Base-by-base conservation (phyloP, 23 tunicate genomes). In the Trididemnum clinides region DNA sequence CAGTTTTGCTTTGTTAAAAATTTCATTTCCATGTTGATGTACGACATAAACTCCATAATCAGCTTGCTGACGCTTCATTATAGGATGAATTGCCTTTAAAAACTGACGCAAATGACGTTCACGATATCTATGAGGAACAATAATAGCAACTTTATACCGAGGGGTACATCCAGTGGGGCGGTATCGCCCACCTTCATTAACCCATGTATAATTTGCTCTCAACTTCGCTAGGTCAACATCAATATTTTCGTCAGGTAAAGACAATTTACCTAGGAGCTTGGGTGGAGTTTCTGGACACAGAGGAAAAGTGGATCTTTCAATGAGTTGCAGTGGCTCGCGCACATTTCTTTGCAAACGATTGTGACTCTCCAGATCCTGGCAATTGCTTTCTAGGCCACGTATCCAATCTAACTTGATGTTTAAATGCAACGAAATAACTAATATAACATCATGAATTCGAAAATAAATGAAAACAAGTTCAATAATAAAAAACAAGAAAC, bases 1-100 rank as follows among this genome's bases (percentile, higher is more conserved):
- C 37, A 93, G 82, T 82, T 80, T 89, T 22, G 98, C 98, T 80
- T 89, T 89, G 80, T 89, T 93, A 77, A 93, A 93, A 33, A 85
- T 89, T 21, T 69, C 90, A 19, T 78, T 93, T 71, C 92, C 98
- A 18, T 85, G 22, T 27, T 88, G 93, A 26, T 89, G 88, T 18
- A 93, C 58, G 15, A 89, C 86, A 36, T 82, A 89, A 34, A 93
- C 83, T 28, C 89, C 82, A 65, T 88, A 93, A 54, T 93, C 95
- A 31, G 84, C 85, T 64, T 93, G 94, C 64, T 93, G 98, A 21
- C 94, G 89, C 77, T 74, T 37, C 88, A 93, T 81, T 18, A 89
- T 39, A 28, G 98, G 98, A 33, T 93, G 92, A 32, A 93, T 72
- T 5, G 86, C 84, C 26, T 73, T 80, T 12, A 93, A 36, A 34